phyloP scores from a whole-genome alignment of 2,113 vertebrate genomes.

The Lamprologus lemairii region DNA sequence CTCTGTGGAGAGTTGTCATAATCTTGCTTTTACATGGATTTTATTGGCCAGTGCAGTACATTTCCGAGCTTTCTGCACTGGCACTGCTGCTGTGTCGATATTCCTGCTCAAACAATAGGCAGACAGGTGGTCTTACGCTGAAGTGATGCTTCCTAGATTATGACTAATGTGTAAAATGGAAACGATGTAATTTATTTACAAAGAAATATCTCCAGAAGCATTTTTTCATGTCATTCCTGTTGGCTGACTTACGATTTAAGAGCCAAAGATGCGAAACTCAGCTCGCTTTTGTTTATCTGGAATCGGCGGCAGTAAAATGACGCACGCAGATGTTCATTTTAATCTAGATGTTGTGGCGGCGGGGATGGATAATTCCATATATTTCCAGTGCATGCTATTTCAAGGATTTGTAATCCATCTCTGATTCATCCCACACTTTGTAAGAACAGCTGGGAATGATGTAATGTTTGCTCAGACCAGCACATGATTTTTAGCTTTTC shows the following conservation, averaged over 20 bases:
- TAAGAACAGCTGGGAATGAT: constrained; percentile 14
- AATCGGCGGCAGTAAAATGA: not conserved
- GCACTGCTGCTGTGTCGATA: not conserved
- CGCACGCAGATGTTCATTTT: not conserved
- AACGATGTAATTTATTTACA: not conserved
- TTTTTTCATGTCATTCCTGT: not conserved
- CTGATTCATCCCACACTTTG: not conserved
- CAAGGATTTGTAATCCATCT: not conserved
- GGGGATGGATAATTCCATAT: not conserved
- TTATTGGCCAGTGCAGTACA: not conserved
- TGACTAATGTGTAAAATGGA: not conserved
- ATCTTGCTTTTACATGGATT: not conserved
- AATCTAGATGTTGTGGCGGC: not conserved
- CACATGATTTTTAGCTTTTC: not conserved
- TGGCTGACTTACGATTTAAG: not conserved
- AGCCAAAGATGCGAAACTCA: not conserved
- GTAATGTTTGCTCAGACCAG: not conserved
- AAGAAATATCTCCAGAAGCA: not conserved
- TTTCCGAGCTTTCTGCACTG: not conserved
- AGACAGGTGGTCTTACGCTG: not conserved
- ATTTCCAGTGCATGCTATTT: not conserved
- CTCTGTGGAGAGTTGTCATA: not conserved
- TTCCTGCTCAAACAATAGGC: not conserved
- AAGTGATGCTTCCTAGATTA: not conserved
- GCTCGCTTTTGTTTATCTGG: not conserved